These are phyloP conservation scores for Strongylocentrotus purpuratus DNA, from an alignment of 35 echinoderm and acorn worm species.

Conservation along the genomic window DNA sequence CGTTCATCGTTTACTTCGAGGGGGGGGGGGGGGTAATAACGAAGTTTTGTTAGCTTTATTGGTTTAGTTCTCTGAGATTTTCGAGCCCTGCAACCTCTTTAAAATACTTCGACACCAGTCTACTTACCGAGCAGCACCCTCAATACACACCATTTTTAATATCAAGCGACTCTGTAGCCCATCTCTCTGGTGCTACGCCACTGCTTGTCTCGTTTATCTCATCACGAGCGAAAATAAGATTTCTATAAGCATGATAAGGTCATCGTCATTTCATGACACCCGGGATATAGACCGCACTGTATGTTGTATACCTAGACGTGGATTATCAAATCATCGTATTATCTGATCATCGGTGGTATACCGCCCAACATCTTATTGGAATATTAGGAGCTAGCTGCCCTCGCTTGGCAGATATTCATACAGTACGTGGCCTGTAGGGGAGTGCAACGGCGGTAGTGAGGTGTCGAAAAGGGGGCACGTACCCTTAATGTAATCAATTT, in stretches of 20 bases:
- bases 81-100: too few relatives aligned
- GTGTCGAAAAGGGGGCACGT: too few relatives aligned
- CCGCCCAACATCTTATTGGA: neutral
- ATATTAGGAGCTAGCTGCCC: neutral
- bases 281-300: neutral
- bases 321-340: slow-evolving; percentile 18
- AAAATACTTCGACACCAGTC: too few relatives aligned
- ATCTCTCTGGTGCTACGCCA: neutral
- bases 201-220: neutral
- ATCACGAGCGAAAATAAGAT: neutral
- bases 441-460: neutral
- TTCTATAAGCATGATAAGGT: neutral
- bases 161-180: neutral
- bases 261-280: neutral
- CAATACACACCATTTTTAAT: too few relatives aligned
- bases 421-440: neutral
- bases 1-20: too few relatives aligned
- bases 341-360: neutral
- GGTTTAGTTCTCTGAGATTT: too few relatives aligned
- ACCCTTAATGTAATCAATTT: too few relatives aligned
- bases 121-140: too few relatives aligned
- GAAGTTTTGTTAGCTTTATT: too few relatives aligned
- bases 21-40: too few relatives aligned
- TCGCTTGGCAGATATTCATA: neutral
- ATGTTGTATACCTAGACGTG: neutral